phyloP scores from a whole-genome alignment of 2,113 vertebrate species.

The Varanus salvator region DNA sequence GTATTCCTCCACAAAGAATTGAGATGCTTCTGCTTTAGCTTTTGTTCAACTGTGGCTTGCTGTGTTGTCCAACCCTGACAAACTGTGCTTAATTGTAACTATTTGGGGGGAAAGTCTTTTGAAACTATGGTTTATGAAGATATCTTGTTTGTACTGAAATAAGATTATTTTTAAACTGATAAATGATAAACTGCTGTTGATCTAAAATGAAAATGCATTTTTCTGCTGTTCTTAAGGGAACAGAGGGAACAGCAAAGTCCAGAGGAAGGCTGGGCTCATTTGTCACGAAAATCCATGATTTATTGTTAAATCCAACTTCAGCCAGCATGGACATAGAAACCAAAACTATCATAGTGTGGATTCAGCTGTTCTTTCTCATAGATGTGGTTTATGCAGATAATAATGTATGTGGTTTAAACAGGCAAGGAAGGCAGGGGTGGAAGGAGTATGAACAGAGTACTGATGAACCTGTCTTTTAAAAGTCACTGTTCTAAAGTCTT shows the following conservation, averaged over 20 bases:
- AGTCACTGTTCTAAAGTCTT: neutral
- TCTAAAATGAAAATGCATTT: neutral
- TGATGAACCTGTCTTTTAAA: neutral
- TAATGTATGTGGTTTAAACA: neutral
- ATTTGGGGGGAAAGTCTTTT: no score
- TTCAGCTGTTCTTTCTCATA: neutral
- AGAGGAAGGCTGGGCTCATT: neutral
- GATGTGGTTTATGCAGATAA: no score
- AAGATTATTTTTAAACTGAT: no score
- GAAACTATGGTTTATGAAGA: no score
- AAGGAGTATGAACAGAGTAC: neutral
- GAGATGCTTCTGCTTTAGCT: neutral
- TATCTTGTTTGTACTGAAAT: no score
- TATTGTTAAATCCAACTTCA: neutral
- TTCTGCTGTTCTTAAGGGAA: neutral
- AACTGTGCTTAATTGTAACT: no score
- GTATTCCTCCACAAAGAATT: neutral
- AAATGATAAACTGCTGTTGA: neutral
- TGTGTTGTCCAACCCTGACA: neutral
- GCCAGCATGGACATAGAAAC: neutral
- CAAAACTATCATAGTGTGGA: neutral
- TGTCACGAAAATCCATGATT: neutral
- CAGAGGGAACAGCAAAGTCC: neutral
- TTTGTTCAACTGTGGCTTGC: neutral
- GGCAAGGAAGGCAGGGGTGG: neutral